phyloP scores from a whole-genome alignment of 2,888 invertebrate genomes.

The Nemoura dubitans region DNA sequence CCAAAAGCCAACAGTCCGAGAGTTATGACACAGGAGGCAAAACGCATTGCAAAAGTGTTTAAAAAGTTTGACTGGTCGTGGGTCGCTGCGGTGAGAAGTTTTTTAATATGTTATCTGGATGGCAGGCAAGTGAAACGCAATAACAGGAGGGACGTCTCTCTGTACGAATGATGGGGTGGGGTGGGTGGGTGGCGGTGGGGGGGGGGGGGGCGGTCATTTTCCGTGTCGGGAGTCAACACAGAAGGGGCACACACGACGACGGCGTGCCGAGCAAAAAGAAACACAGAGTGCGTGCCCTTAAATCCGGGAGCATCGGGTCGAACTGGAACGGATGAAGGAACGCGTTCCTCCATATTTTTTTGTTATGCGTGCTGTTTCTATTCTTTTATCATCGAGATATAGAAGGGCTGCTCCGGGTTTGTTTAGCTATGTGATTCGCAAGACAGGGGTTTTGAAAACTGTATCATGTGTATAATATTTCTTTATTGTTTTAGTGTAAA shows the following conservation, averaged over 20 bases:
- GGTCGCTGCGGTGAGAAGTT: neutral
- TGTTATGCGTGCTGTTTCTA: neutral
- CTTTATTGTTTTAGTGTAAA: neutral
- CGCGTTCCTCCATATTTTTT: neutral
- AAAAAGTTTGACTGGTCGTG: neutral
- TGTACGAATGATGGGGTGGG: neutral
- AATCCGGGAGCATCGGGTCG: neutral
- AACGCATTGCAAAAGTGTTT: neutral
- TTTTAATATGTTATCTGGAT: neutral
- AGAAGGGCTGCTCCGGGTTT: neutral
- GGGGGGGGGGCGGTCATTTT: neutral
- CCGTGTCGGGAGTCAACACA: neutral
- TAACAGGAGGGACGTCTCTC: neutral
- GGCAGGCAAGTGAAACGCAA: neutral
- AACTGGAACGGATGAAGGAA: neutral
- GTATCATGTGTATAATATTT: neutral
- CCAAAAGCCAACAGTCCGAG: too few species aligned
- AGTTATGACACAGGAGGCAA: too few species aligned
- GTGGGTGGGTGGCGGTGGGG: too few species aligned
- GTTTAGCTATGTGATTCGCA: neutral
- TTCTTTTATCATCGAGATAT: neutral
- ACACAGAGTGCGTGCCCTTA: neutral
- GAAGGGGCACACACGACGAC: neutral
- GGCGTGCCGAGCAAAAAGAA: neutral
- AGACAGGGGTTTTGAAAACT: neutral